Conservation (phyloP, 2,888 invertebrate genomes). For the Lepetodrilus schrolli region DNA sequence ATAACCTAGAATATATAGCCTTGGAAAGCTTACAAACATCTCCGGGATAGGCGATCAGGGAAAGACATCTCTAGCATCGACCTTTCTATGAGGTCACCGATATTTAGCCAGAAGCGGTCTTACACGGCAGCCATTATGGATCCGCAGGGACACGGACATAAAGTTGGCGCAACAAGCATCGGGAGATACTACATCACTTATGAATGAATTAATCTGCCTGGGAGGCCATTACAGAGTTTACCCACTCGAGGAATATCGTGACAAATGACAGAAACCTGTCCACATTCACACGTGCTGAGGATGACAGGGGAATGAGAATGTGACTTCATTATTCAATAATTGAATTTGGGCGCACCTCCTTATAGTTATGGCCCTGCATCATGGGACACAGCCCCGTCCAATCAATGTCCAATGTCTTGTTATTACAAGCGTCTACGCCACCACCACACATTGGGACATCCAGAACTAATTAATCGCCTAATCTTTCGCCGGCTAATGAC, state of each 20-base stretch:
- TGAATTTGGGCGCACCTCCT: slow-evolving; percentile 10
- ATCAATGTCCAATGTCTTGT: slow-evolving; percentile 7
- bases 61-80: no score
- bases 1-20: no score
- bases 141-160: slow-evolving; percentile 2
- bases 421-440: neutral
- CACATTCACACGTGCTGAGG: neutral
- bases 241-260: slow-evolving; percentile 20
- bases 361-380: neutral
- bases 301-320: slow-evolving; percentile 23
- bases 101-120: neutral
- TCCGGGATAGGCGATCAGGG: no score
- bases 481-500: slow-evolving; percentile 8
- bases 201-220: slow-evolving; percentile 24
- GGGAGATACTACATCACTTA: slow-evolving; percentile 14
- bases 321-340: slow-evolving; percentile 28
- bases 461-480: slow-evolving; percentile 23
- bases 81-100: slow-evolving; percentile 17
- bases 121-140: neutral
- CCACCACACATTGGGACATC: neutral
- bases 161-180: slow-evolving; percentile 7
- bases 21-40: no score
- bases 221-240: slow-evolving; percentile 7
- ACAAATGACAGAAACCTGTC: slow-evolving; percentile 31
- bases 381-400: slow-evolving; percentile 12